These are phyloP conservation scores for Ictalurus punctatus DNA, from an alignment of 2,113 vertebrate species.

Conservation along the genomic window DNA sequence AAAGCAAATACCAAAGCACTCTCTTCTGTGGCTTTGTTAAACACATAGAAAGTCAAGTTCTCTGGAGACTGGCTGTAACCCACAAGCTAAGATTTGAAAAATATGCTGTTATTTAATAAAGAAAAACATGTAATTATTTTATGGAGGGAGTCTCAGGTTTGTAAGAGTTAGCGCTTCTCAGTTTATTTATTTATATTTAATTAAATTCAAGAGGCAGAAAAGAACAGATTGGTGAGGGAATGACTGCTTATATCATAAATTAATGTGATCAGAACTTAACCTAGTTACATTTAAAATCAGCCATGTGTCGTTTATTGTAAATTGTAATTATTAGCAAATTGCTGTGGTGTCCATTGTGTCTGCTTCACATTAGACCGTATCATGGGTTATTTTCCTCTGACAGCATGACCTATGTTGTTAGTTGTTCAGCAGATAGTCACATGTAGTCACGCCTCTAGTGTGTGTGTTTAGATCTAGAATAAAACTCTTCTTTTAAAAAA, in stretches of 20 bases:
- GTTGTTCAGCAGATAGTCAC: not conserved
- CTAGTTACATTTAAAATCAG: not conserved
- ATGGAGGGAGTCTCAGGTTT: too few relatives aligned
- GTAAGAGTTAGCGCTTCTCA: too few relatives aligned
- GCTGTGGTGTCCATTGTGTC: not conserved
- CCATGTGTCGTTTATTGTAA: too few relatives aligned
- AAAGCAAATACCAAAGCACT: constrained; percentile 30
- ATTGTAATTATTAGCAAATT: not conserved
- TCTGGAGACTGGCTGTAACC: not conserved
- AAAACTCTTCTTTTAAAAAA: not conserved
- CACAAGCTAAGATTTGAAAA: not conserved
- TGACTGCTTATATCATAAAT: not conserved
- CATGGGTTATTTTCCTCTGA: not conserved
- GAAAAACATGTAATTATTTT: too few relatives aligned
- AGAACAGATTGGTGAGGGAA: not conserved
- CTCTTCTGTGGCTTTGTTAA: constrained; percentile 19
- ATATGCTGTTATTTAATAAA: too few relatives aligned
- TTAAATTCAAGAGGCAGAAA: not conserved
- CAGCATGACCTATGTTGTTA: not conserved
- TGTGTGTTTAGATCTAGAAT: not conserved
- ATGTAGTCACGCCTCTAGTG: not conserved
- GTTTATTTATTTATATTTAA: not conserved
- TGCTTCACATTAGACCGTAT: not conserved
- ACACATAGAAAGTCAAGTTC: not conserved
- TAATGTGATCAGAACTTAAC: not conserved